These are phyloP conservation scores for Hyles lineata DNA, from an alignment of 2,888 invertebrate species.

Conservation along the genomic window DNA sequence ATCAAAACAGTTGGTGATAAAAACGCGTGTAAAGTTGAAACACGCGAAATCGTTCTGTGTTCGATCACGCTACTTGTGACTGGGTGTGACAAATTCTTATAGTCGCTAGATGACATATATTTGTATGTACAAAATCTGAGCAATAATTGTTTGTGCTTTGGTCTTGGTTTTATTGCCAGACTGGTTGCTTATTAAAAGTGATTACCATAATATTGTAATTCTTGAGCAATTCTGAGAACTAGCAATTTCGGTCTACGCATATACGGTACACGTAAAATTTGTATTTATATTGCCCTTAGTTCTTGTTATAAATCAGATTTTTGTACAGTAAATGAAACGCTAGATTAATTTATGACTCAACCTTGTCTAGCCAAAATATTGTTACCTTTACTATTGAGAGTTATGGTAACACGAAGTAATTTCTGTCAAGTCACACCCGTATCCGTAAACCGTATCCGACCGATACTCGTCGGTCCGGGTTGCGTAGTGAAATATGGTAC, in stretches of 20 bases:
- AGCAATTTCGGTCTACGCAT: too few relatives aligned
- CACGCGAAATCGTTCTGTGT: conserved; percentile 27
- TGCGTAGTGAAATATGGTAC: conserved; percentile 19
- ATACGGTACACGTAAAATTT: too few relatives aligned
- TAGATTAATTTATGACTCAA: too few relatives aligned
- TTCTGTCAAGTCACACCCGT: background rate
- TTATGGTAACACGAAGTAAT: background rate
- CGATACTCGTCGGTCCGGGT: too few relatives aligned
- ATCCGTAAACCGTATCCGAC: background rate
- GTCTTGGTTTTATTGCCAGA: background rate
- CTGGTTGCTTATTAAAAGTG: background rate
- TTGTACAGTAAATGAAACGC: too few relatives aligned
- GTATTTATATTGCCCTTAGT: too few relatives aligned
- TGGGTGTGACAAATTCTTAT: conserved; percentile 18
- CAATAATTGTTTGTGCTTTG: background rate
- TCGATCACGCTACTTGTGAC: conserved; percentile 20
- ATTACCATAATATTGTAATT: too few relatives aligned
- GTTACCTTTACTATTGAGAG: too few relatives aligned
- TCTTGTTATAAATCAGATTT: too few relatives aligned
- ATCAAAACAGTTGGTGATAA: conserved; percentile 54
- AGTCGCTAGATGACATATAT: background rate
- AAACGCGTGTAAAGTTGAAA: conserved; percentile 43
- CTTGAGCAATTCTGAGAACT: too few relatives aligned
- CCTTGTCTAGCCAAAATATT: too few relatives aligned
- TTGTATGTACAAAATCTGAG: background rate